Percentiles rank a stretch among this genome's conserved stretches.
These are phyloP conservation scores for Anarhynchus alexandrinus DNA, from an alignment of 2,113 vertebrate genomes.

Conservation along the genomic window DNA sequence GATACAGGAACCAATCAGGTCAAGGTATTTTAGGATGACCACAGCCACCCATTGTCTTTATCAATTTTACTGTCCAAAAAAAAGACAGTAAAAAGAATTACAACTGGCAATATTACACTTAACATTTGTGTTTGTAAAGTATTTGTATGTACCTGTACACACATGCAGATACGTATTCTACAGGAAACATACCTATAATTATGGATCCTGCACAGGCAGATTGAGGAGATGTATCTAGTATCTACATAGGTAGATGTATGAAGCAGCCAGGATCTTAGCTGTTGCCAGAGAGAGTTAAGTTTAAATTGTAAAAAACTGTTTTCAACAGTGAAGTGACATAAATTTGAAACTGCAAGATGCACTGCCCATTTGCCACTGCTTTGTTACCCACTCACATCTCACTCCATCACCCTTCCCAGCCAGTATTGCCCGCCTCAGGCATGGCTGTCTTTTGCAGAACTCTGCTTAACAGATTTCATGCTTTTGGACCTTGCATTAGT, in stretches of 20 bases:
- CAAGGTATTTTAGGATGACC: background rate
- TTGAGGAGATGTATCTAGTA: background rate
- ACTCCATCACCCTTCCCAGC: background rate
- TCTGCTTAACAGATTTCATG: background rate
- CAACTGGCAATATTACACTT: background rate
- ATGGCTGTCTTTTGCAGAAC: background rate
- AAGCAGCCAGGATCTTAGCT: background rate
- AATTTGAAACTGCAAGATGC: background rate
- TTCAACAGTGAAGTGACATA: background rate
- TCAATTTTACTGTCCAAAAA: background rate
- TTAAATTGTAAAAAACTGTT: background rate
- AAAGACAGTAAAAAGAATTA: background rate
- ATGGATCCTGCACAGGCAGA: background rate
- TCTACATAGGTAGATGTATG: background rate
- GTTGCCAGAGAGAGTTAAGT: background rate
- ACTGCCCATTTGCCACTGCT: background rate
- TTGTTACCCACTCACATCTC: background rate
- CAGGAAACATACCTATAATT: background rate
- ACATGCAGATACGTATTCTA: background rate
- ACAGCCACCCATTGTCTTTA: background rate
- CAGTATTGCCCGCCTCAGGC: background rate
- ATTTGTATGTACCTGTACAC: background rate
- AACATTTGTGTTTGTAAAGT: background rate
- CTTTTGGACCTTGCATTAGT: background rate
- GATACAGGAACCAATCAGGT: background rate